Conservation (phyloP, 2,888 invertebrate species). For the Gymnocheta viridis region DNA sequence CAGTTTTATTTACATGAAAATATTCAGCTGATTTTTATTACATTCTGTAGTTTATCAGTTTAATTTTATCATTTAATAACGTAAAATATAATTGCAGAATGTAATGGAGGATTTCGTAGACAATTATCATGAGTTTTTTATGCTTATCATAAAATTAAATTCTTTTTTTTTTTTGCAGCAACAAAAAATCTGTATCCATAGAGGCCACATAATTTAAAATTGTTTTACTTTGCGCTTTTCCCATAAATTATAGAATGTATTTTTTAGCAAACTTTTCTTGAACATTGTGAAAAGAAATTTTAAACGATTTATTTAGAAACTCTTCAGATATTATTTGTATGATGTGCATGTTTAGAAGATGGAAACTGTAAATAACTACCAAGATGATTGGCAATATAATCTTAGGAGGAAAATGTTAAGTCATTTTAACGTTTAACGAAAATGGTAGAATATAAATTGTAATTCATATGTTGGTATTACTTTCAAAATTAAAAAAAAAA, state of each 20-base stretch:
- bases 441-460: too few species aligned
- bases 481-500: too few species aligned
- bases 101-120: slow-evolving; percentile 67
- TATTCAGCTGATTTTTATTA: slow-evolving; percentile 14
- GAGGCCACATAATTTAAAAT: neutral
- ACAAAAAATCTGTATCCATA: neutral
- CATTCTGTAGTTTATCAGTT: slow-evolving; percentile 62
- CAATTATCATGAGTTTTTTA: slow-evolving; percentile 59
- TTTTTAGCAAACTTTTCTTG: neutral
- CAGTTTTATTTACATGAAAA: slow-evolving; percentile 7
- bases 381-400: neutral
- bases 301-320: neutral
- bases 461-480: too few species aligned
- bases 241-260: neutral
- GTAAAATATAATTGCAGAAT: slow-evolving; percentile 56
- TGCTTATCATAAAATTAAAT: slow-evolving; percentile 46
- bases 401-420: neutral
- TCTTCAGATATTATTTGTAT: neutral
- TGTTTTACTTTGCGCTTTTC: neutral
- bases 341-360: neutral
- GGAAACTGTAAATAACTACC: neutral
- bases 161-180: neutral
- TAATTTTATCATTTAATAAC: slow-evolving; percentile 70
- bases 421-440: too few species aligned
- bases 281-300: neutral